Evolutionary conservation across 2,797 vertebrate genomes (phyloP).

Genomic region (Amazonetta brasiliensis): DNA sequence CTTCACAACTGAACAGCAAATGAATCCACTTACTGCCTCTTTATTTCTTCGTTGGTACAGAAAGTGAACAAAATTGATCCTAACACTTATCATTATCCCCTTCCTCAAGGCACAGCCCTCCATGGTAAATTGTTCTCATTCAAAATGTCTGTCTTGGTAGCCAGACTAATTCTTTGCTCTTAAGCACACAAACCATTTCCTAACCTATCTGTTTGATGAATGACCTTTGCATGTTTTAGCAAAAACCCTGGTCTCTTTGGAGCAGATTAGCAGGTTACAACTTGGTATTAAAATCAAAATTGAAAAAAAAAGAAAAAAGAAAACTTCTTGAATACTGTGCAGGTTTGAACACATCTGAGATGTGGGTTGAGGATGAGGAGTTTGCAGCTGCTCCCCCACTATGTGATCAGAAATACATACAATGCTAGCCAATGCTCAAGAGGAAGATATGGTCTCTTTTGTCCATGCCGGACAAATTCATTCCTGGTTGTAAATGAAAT

Average conservation of each 20-base stretch:
- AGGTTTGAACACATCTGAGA: background rate
- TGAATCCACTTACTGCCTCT: constrained; percentile 7
- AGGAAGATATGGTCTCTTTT: background rate
- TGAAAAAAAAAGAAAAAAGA: background rate
- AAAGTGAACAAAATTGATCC: constrained; percentile 35
- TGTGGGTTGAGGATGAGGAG: background rate
- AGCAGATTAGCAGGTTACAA: background rate
- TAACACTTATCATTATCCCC: background rate
- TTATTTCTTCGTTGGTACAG: constrained; percentile 30
- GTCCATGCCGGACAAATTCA: background rate
- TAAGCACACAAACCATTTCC: background rate
- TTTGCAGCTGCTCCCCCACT: background rate
- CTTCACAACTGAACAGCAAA: background rate
- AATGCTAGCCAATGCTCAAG: background rate
- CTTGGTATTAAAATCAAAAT: background rate
- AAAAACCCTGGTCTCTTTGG: background rate
- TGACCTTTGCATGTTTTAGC: background rate
- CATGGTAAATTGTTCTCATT: constrained; percentile 4
- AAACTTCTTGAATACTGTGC: rapidly evolving
- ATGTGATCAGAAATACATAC: background rate
- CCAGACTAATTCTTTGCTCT: constrained; percentile 2
- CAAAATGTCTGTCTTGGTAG: background rate
- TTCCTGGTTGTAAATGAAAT: background rate
- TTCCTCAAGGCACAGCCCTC: background rate
- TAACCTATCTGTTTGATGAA: background rate